These are phyloP conservation scores for Ostrea denselamellosa DNA, from an alignment of 1,140 invertebrate genomes.

Conservation along the genomic window DNA sequence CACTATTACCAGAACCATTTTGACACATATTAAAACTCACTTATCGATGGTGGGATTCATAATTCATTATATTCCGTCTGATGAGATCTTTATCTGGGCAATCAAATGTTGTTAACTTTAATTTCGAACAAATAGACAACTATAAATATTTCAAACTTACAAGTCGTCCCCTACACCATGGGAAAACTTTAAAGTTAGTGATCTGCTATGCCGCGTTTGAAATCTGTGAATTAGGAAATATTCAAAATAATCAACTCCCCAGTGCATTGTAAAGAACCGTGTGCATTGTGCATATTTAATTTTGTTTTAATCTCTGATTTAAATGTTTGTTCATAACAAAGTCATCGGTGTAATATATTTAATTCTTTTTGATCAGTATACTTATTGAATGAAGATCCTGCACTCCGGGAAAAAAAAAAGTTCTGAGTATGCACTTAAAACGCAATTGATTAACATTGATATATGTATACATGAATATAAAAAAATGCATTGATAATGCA, in stretches of 20 bases:
- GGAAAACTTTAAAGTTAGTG: not conserved
- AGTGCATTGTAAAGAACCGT: not conserved
- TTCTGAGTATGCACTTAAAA: not conserved
- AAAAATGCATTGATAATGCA: not conserved
- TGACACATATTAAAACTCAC: not conserved
- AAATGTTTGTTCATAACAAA: not conserved
- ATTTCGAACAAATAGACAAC: not conserved
- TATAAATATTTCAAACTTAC: conserved; percentile 12
- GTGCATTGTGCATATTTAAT: not conserved
- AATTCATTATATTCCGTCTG: not conserved
- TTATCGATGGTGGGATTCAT: not conserved
- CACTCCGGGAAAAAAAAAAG: not conserved
- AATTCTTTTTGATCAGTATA: not conserved
- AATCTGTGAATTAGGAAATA: not conserved
- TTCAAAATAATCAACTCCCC: not conserved
- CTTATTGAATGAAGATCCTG: not conserved
- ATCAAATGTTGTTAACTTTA: not conserved
- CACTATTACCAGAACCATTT: too few relatives aligned
- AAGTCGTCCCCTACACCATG: not conserved
- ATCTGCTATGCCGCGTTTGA: not conserved
- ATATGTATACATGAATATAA: too few relatives aligned
- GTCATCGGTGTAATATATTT: not conserved
- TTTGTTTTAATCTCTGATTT: not conserved
- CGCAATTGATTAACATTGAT: not conserved
- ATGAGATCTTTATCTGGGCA: not conserved